Evolutionary conservation across 2,113 vertebrate genomes (phyloP), one percentile per base, ranked within the genome.

Genomic region (Cranoglanis bouderius): DNA sequence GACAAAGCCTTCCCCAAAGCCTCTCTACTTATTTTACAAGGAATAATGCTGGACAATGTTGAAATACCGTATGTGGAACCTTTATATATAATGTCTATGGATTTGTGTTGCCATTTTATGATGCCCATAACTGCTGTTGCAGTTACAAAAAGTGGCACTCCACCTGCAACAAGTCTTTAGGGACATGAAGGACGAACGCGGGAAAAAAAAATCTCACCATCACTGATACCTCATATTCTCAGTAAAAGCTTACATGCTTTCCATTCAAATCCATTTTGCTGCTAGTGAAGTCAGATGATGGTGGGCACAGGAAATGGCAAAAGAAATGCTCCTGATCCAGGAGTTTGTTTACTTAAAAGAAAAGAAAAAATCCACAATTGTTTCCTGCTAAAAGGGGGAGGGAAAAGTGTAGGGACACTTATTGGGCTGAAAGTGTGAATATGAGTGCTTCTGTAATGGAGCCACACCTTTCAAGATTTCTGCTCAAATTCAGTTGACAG

Each of bases 401-500:
- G 16, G n/a, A 9, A 57, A 82, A 29, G n/a, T 40, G 10, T 61
- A 40, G 19, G 40, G n/a, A 55, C 80, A 49, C 26, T 77, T 29
- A 29, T 21, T 13, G 43, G 16, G 49, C 49, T 80, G 14, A 53
- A 80, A 53, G 29, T 61, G 55, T 61, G 57, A 61, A 26, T 82
- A 21, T 80, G 16, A 80, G n/a, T 53, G 77, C 53, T 57, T 57
- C 77, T 80, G 51, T 55, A 81, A 81, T 55, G 78, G 78, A 51
- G 18, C 26, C 77, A 80, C 29, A 51, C 29, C 29, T 80, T 80
- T 80, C 32, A 29, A 29, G 26, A 53, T 32, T 53, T 18, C n/a
- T 57, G 51, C 51, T 57, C 29, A 61, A 61, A 43, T 40, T 38
- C 57, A 14, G 4, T 49, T 74, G 70, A 74, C 70, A 74, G 38